These are phyloP conservation scores for Macaria liturata DNA, from an alignment of 2,888 invertebrate genomes.

Conservation along the genomic window DNA sequence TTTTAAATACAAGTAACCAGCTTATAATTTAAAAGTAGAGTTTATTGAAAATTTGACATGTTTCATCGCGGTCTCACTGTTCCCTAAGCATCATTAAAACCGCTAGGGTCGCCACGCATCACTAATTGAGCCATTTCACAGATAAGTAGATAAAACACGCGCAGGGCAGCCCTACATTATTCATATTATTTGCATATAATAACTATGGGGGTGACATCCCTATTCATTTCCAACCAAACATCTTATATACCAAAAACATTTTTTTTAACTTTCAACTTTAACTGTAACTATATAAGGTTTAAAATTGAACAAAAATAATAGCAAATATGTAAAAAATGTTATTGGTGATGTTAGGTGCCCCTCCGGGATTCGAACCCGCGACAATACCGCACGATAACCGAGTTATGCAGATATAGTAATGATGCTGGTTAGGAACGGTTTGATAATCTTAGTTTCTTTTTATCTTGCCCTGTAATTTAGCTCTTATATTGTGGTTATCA, in stretches of 20 bases:
- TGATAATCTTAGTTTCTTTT: slow-evolving; percentile 35
- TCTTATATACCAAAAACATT: slow-evolving; percentile 13
- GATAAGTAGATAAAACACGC: slow-evolving; percentile 83
- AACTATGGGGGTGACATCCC: slow-evolving; percentile 72
- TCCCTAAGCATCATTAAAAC: slow-evolving; percentile 16
- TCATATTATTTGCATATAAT: slow-evolving; percentile 81
- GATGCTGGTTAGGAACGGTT: slow-evolving; percentile 57
- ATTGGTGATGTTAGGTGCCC: slow-evolving; percentile 36
- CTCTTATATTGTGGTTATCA: slow-evolving; percentile 7
- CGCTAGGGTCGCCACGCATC: slow-evolving; percentile 55
- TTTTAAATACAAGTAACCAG: too few species aligned
- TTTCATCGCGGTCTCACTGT: slow-evolving; percentile 15
- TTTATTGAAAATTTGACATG: too few species aligned
- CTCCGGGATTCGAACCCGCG: slow-evolving; percentile 59
- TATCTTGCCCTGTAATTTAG: slow-evolving; percentile 14
- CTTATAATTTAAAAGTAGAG: too few species aligned
- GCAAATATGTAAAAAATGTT: slow-evolving; percentile 9
- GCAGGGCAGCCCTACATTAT: slow-evolving; percentile 74
- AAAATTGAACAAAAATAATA: too few species aligned
- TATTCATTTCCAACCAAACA: slow-evolving; percentile 27
- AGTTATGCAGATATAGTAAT: slow-evolving; percentile 75
- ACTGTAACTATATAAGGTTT: too few species aligned
- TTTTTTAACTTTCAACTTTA: slow-evolving; percentile 31
- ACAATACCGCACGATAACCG: slow-evolving; percentile 64
- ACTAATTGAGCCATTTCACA: slow-evolving; percentile 81